Evolutionary conservation across 2,113 vertebrate species (phyloP), one percentile per base, ranked within the genome.

Genomic region (Chrysochloris asiatica): DNA sequence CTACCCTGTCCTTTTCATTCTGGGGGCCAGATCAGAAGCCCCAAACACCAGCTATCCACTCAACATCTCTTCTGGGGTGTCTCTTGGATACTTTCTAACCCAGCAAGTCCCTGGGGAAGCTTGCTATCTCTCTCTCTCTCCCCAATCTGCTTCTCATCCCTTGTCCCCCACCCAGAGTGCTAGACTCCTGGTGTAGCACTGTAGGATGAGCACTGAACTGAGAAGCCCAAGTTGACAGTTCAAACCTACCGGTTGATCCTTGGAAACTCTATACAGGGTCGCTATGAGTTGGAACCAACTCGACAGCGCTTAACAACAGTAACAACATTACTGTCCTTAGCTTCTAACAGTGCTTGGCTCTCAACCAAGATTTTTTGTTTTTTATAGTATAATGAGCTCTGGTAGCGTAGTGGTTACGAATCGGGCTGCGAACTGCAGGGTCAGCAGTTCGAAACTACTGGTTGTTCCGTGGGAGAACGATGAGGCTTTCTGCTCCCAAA

Each of bases 41-140:
- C 54, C 10, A 38, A 43, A 28, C 26, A n/a, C 11, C 13, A 22
- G 28, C 10, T 33, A 12, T 41, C 4, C 9, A 14, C 9, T 24
- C 48, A 50, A 11, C 36, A 30, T 13, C 30, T n/a, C 83, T 61
- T 50, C 36, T 41, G 6, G 21, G n/a, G 26, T 24, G 9, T 54
- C 50, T n/a, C 24, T 0, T 75, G 48, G n/a, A 17, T 21, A 9
- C 22, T 69, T 45, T 78, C 30, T 17, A 41, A 43, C 12, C 56
- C 73, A 17, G n/a, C 28, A 47, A 69, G 67, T 69, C 71, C 48
- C 76, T 33, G 13, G 76, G 14, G 79, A 72, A 36, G 48, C 2
- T 4, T 43, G 9, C 14, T 12, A 0, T 1, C 3, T 17, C 9
- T 11, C 52, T 4, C 52, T 19, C 52, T 16, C 4, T 19, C 43